Percentiles rank a stretch among this genome's conserved stretches.
These are phyloP conservation scores for Nasonia vitripennis DNA, from an alignment of 1,140 invertebrate genomes.

Conservation along the genomic window DNA sequence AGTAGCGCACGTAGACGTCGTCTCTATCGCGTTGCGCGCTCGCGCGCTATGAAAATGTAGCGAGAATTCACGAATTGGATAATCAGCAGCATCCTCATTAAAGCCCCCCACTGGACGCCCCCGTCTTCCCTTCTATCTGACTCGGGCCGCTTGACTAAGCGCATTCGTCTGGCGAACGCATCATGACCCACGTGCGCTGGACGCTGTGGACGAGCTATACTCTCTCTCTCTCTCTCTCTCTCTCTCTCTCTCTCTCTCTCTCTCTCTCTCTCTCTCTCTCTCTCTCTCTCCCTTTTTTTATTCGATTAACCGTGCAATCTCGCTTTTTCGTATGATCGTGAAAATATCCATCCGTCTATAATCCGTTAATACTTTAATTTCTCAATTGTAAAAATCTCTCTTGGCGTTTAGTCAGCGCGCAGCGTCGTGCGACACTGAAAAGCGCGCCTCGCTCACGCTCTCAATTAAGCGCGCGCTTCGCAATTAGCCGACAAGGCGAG, in stretches of 20 bases:
- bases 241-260: too few species aligned
- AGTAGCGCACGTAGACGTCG: not conserved
- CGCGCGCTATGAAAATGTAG: conserved; percentile 73
- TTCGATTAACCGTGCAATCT: too few species aligned
- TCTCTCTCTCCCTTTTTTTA: too few species aligned
- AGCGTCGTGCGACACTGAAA: conserved; percentile 35
- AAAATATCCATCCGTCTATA: too few species aligned
- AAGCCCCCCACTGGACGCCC: conserved; percentile 71
- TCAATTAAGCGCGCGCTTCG: conserved; percentile 16
- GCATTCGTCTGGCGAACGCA: conserved; percentile 18
- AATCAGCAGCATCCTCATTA: conserved; percentile 77
- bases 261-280: too few species aligned
- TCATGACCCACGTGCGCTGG: conserved; percentile 39
- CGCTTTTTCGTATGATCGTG: too few species aligned
- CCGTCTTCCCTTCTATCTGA: conserved; percentile 67
- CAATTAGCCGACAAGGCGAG: conserved; percentile 27
- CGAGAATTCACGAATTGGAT: conserved; percentile 76
- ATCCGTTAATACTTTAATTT: not conserved
- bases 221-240: too few species aligned
- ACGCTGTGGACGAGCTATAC: not conserved
- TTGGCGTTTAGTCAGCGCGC: not conserved
- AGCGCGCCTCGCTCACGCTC: conserved; percentile 43
- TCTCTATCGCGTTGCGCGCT: not conserved
- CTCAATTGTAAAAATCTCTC: not conserved
- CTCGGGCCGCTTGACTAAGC: not conserved